A percentile compares a stretch with the other conserved stretches of the same genome.
Conservation (phyloP, 2,888 invertebrate species). For the Ditula angustiorana region DNA sequence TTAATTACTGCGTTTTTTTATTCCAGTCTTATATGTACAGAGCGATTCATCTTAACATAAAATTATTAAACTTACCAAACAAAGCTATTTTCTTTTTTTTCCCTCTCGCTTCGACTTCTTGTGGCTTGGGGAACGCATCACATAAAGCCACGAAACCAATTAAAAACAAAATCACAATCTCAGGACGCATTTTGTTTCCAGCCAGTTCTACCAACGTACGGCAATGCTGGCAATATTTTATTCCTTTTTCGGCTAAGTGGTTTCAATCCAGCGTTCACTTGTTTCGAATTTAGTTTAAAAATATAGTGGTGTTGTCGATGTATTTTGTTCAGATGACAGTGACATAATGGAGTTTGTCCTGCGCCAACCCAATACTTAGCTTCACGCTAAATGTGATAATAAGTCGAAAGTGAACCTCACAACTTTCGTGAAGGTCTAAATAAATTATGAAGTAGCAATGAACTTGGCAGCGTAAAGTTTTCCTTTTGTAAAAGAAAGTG, state of each 20-base stretch:
- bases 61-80: conserved; percentile 61
- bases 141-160: conserved; percentile 46
- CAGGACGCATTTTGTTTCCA: conserved; percentile 25
- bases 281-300: conserved; percentile 11
- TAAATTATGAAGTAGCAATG: conserved; percentile 55
- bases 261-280: conserved; percentile 13
- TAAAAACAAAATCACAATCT: conserved; percentile 30
- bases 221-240: not conserved
- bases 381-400: conserved; percentile 31
- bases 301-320: conserved; percentile 8
- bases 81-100: conserved; percentile 77
- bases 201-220: not conserved
- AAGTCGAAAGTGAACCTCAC: conserved; percentile 25
- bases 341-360: conserved; percentile 48
- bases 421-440: conserved; percentile 52
- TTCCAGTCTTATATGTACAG: too few species aligned
- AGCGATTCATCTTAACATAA: not conserved
- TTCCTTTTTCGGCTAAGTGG: conserved; percentile 8
- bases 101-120: conserved; percentile 63
- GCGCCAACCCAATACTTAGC: conserved; percentile 33
- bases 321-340: conserved; percentile 42
- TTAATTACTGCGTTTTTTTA: too few species aligned
- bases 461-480: conserved; percentile 58
- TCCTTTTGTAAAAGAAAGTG: conserved; percentile 43
- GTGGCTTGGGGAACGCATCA: conserved; percentile 49